These are phyloP conservation scores for Ondatra zibethicus DNA, from an alignment of 2,113 vertebrate species.

Conservation along the genomic window DNA sequence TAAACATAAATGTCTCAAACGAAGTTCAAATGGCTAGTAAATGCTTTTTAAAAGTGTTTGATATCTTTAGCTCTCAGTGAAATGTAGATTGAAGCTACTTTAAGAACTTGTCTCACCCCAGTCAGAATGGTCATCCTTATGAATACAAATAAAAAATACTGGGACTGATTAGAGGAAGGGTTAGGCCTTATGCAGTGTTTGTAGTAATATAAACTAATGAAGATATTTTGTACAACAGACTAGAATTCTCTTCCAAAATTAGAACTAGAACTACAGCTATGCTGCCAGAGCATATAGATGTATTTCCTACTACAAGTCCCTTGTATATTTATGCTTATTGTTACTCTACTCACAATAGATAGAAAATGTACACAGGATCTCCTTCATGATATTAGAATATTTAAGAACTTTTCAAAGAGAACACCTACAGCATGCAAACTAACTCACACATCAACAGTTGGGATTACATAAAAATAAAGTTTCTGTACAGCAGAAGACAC, in stretches of 20 bases:
- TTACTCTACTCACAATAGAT: neutral
- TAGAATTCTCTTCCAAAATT: neutral
- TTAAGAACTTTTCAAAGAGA: neutral
- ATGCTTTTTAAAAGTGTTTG: neutral
- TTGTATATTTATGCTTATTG: neutral
- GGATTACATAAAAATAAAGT: neutral
- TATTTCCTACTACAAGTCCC: neutral
- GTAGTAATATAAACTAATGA: neutral
- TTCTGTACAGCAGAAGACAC: too few relatives aligned
- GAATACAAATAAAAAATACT: neutral
- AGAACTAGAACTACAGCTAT: neutral
- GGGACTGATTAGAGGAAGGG: neutral
- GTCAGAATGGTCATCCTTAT: neutral
- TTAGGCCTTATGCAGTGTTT: neutral
- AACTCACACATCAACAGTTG: neutral
- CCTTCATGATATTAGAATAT: neutral
- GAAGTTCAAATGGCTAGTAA: neutral
- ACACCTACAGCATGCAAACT: neutral
- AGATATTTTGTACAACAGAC: neutral
- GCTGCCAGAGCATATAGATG: neutral
- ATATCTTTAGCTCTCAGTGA: neutral
- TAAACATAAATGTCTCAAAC: neutral
- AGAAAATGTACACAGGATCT: neutral
- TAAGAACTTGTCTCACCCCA: neutral
- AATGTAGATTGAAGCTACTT: neutral